Evolutionary conservation across 2,797 vertebrate genomes (phyloP).

Genomic region (Alca torda): DNA sequence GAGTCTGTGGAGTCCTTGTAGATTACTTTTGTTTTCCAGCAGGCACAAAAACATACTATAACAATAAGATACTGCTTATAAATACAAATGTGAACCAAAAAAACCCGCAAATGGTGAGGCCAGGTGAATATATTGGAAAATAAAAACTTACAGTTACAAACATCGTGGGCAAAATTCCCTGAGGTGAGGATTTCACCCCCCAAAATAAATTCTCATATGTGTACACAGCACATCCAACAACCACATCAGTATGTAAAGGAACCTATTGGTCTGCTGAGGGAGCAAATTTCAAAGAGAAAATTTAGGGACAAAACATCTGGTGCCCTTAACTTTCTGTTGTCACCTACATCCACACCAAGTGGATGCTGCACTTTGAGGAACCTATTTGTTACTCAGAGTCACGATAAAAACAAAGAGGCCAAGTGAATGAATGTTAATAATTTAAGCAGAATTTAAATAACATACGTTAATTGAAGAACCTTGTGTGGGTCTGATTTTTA

Average conservation of each 20-base stretch:
- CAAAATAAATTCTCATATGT: background rate
- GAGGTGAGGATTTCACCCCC: background rate
- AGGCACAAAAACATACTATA: background rate
- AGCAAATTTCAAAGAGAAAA: background rate
- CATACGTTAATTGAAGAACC: background rate
- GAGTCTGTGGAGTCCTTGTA: background rate
- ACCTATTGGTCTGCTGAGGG: background rate
- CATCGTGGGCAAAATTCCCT: background rate
- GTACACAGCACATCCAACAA: background rate
- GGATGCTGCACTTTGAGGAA: background rate
- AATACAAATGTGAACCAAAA: background rate
- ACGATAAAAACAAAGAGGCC: background rate
- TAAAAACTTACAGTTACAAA: background rate
- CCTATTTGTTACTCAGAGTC: background rate
- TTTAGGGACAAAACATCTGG: background rate
- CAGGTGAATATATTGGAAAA: background rate
- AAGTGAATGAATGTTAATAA: background rate
- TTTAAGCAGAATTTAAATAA: background rate
- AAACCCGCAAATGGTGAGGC: background rate
- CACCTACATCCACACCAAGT: background rate
- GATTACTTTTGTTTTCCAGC: constrained; percentile 18
- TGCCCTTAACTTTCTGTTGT: background rate
- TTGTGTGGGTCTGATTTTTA: background rate
- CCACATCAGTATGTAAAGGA: background rate
- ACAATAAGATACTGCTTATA: background rate